Evolutionary conservation across 2,113 vertebrate species (phyloP), one percentile per base, ranked within the genome.

Genomic region (Isichthys henryi): DNA sequence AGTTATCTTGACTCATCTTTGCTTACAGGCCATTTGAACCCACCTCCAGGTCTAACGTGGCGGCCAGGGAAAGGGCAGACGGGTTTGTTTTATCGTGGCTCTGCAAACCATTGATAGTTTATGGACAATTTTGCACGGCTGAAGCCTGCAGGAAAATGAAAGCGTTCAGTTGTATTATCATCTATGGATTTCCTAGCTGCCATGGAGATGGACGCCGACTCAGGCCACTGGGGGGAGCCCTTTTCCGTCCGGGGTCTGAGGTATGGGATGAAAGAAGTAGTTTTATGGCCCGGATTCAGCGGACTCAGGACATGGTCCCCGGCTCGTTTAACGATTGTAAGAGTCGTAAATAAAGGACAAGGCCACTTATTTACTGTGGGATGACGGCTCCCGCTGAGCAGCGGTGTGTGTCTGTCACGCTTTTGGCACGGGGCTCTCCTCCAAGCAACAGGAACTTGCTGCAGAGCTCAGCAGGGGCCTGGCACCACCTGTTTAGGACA

Each of bases 331-430:
- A 74, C 43, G 23, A 50, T 86, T 10, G n/a, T 13, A 86, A 15
- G 43, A 88, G 53, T 74, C 62, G 15, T 88, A 88, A 88, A 88
- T 88, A n/a, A 48, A 31, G 31, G 56, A 74, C 39, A 88, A 62
- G 87, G 35, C 62, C 62, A 88, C 46, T 66, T 88, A 35, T 88
- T 70, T 49, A 88, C 23, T 56, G 21, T 3, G 35, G 62, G n/a
- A n/a, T 17, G 43, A 70, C 13, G 23, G 58, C 23, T 11, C 11
- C 46, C 10, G 27, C 62, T 27, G 58, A 10, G n/a, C 39, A 15
- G n/a, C n/a, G 62, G 46, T 49, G 48, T 43, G 10, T 9, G 58
- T 45, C 87, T 74, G 87, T 74, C 45, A 21, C 17, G 52, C 52
- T 43, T 62, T 62, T 80, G 87, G 56, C 21, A 86, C 23, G n/a